Evolutionary conservation across 1,140 invertebrate genomes (phyloP), one percentile per base, ranked within the genome.

Genomic region (Mesaphorura yosii): DNA sequence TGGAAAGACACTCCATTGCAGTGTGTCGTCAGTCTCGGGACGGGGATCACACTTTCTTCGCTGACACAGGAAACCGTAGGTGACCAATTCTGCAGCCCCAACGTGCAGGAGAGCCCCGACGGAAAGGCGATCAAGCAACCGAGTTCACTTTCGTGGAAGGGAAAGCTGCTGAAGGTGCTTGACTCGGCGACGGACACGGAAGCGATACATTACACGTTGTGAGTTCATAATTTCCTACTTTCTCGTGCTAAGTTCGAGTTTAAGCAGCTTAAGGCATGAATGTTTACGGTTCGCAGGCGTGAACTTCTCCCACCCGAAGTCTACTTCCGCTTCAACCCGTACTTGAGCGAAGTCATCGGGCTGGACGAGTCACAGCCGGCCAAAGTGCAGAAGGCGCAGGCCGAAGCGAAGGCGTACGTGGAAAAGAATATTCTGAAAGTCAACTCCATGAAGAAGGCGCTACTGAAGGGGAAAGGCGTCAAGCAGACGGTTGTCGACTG

Each of bases 251-350:
- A n/a, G n/a, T n/a, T n/a, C n/a, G n/a, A n/a, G n/a, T n/a, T n/a
- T n/a, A n/a, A n/a, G n/a, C n/a, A n/a, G n/a, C n/a, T n/a, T n/a
- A n/a, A n/a, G n/a, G n/a, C n/a, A n/a, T n/a, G n/a, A n/a, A n/a
- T n/a, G n/a, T n/a, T n/a, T n/a, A n/a, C n/a, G n/a, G n/a, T n/a
- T n/a, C n/a, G n/a, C n/a, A n/a, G n/a, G n/a, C n/a, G 81, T 62
- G 88, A 93, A 68, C 68, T 93, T 38, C 69, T 95, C 15, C 83
- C 84, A 15, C 75, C 78, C 1, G 73, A 79, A 20, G 75, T 78
- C 19, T 96, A 96, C 68, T 94, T 79, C 65, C 77, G 91, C 7
- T 85, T 95, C 67, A 94, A 94, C 71, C 91, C 91, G 0, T 88
- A 89, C 62, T 71, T 94, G 29, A 82, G 81, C 42, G 83, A 89